phyloP scores from a whole-genome alignment of 2,113 vertebrate genomes.

The Halichoerus grypus region DNA sequence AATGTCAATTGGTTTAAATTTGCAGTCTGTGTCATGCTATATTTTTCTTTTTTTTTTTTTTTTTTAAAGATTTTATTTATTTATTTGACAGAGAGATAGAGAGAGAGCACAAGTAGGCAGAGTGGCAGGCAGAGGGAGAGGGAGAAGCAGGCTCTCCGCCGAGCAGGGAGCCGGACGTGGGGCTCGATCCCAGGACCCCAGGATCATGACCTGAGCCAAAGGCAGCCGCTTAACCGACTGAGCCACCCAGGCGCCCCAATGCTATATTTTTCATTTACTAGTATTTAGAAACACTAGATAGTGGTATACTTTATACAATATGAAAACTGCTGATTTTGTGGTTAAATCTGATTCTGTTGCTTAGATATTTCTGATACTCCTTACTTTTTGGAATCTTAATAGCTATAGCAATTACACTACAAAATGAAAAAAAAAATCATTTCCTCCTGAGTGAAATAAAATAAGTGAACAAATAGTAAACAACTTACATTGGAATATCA shows the following conservation, averaged over 20 bases:
- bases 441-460: background rate
- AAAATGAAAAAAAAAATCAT: background rate
- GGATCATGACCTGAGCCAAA: too few relatives aligned
- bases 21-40: background rate
- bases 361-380: constrained; percentile 1
- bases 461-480: constrained; percentile 39
- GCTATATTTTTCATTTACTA: background rate
- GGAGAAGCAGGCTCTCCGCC: too few relatives aligned
- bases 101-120: too few relatives aligned
- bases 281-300: background rate
- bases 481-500: background rate
- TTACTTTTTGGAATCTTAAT: constrained; percentile 64
- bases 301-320: background rate
- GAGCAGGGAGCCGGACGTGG: too few relatives aligned
- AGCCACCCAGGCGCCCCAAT: too few relatives aligned
- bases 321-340: background rate
- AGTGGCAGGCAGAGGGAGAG: too few relatives aligned
- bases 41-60: too few relatives aligned
- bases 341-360: background rate
- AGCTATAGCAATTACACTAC: constrained; percentile 43
- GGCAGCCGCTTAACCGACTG: too few relatives aligned
- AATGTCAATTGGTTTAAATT: background rate
- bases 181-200: too few relatives aligned
- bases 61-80: too few relatives aligned
- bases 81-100: too few relatives aligned